Evolutionary conservation across 2,113 vertebrate species (phyloP).

Genomic region (Cardinalis cardinalis): DNA sequence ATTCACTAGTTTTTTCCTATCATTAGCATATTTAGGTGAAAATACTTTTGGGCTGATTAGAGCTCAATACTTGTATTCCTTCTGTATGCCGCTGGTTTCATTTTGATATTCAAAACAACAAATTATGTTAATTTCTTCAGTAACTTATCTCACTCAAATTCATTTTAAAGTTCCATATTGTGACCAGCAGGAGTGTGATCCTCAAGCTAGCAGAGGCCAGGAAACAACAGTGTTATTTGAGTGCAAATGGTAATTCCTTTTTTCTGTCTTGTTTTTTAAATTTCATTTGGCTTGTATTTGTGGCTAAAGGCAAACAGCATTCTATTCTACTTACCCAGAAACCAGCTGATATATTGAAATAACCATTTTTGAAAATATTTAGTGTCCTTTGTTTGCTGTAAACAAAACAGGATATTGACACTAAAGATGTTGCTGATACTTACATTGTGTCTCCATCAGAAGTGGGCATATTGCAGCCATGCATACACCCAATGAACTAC

Average conservation of each 20-base stretch:
- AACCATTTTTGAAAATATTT: background rate
- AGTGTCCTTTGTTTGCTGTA: background rate
- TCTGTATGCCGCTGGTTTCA: background rate
- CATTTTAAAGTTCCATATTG: background rate
- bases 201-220: background rate
- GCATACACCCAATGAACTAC: background rate
- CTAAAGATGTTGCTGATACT: background rate
- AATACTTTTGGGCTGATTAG: background rate
- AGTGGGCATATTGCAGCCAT: rapidly evolving
- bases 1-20: background rate
- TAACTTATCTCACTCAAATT: background rate
- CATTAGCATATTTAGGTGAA: background rate
- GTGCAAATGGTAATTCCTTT: background rate
- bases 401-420: background rate
- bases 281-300: background rate
- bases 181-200: background rate
- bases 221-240: background rate
- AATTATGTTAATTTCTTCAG: background rate
- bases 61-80: background rate
- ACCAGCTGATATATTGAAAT: background rate
- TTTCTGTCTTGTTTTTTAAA: rapidly evolving
- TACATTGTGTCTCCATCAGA: background rate
- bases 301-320: background rate
- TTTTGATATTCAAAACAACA: background rate
- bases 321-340: background rate